Conservation (phyloP, 2,113 vertebrate species). For the Phocoena phocoena region DNA sequence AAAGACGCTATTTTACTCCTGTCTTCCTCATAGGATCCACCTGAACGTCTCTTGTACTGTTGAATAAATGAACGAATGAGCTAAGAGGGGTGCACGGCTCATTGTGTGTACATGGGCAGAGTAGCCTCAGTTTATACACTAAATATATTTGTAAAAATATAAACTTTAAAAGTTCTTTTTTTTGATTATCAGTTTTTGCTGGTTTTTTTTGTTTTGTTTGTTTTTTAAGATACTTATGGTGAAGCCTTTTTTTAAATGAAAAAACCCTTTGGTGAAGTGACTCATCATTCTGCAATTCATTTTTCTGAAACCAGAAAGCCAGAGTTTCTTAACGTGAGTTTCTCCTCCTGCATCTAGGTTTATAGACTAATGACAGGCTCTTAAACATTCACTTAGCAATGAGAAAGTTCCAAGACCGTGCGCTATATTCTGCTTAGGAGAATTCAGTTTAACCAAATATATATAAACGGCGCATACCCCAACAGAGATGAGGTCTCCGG, state of each 20-base stretch:
- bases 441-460: not conserved
- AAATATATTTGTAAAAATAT: not conserved
- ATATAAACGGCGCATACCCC: not conserved
- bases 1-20: not conserved
- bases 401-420: not conserved
- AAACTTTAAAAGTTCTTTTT: not conserved
- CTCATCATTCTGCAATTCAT: not conserved
- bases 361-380: slow-evolving; percentile 54
- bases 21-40: not conserved
- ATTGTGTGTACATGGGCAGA: too few species aligned
- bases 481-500: not conserved
- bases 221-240: not conserved
- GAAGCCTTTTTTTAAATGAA: not conserved
- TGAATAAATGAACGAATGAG: not conserved
- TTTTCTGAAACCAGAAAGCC: not conserved
- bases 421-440: slow-evolving; percentile 1
- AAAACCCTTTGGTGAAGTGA: not conserved
- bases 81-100: not conserved
- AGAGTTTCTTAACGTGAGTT: slow-evolving; percentile 8
- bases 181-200: not conserved
- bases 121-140: not conserved
- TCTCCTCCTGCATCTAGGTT: slow-evolving; percentile 31
- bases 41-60: not conserved
- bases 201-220: not conserved
- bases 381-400: slow-evolving; percentile 50